phyloP scores from a whole-genome alignment of 2,888 invertebrate species.

The Tubulanus polymorphus region DNA sequence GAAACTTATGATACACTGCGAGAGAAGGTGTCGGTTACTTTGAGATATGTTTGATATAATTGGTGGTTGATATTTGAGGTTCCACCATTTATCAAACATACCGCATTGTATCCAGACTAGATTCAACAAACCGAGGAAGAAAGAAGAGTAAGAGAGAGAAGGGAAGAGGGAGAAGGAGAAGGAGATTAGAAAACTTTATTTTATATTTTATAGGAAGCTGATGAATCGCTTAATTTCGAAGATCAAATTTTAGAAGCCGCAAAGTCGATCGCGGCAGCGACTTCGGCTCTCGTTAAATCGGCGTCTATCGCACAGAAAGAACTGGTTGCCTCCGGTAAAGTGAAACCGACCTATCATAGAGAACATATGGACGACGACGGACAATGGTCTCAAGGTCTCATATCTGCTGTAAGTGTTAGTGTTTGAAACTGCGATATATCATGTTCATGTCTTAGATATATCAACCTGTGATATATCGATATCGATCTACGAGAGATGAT shows the following conservation, averaged over 20 bases:
- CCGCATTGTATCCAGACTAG: constrained; percentile 52
- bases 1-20: too few relatives aligned
- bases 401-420: constrained; percentile 71
- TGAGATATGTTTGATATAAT: constrained; percentile 99
- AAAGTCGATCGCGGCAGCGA: constrained; percentile 94
- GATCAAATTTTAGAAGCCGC: constrained; percentile 99
- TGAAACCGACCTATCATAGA: constrained; percentile 46
- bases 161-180: constrained; percentile 3
- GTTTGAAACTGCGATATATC: neutral
- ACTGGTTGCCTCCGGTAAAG: constrained; percentile 84
- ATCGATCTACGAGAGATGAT: too few relatives aligned
- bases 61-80: constrained; percentile 74
- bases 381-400: constrained; percentile 96
- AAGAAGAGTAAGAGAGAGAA: neutral
- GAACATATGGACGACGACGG: constrained; percentile 64
- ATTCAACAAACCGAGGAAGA: constrained; percentile 7
- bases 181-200: too few relatives aligned
- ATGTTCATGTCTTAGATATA: neutral
- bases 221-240: constrained; percentile 94
- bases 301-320: constrained; percentile 96
- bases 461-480: neutral
- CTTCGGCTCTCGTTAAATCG: constrained; percentile 91
- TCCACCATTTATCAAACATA: constrained; percentile 99
- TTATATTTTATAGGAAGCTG: constrained; percentile 66
- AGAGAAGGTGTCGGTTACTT: constrained; percentile 53